Base-by-base conservation (phyloP, 2,797 vertebrate genomes). In the Pipistrellus pipistrellus region DNA sequence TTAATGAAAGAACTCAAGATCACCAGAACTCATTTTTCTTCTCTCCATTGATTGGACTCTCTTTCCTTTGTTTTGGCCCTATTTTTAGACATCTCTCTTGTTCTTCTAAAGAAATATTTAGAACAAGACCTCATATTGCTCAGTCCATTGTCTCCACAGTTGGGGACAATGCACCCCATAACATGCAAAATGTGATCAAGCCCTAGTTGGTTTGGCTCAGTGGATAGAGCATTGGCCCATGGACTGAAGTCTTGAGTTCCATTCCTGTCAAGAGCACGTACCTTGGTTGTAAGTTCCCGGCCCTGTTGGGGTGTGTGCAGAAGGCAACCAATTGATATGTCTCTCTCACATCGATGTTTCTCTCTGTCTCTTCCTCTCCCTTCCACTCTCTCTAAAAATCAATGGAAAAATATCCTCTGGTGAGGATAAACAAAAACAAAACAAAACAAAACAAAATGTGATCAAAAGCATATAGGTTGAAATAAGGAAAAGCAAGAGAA, bases 161-260 rank as follows among this genome's bases (percentile, higher is more conserved):
- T 68, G 59, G 8, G 9, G 4, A 1, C 30, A 11, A 11, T 69
- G 13, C 4, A n/a, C 10, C 9, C 11, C 2, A 48, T 17, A 41
- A 18, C 6, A 30, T 73, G 25, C 32, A 86, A 95, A 96, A 64
- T 87, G 38, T 64, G 21, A 73, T 75, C 14, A 84, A 64, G 21
- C 0, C 57, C 57, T 59, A 59, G 57, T 25, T 59, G 25, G 25
- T 59, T 59, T 59, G 4, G 12, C 25, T 59, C 25, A 59, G 57
- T 59, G 57, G 25, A 30, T 59, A 59, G 57, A 59, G 57, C 57
- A 1, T 59, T 59, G 21, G 25, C 25, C 25, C 5, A 4, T 2
- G 2, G 25, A 59, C 57, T 59, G 57, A 59, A 59, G 57, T 59
- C 57, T 59, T 35, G 35, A 35, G 35, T 35, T 35, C 35, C 35